Base-by-base conservation (phyloP, 2,113 vertebrate species). In the Hyperoodon ampullatus region DNA sequence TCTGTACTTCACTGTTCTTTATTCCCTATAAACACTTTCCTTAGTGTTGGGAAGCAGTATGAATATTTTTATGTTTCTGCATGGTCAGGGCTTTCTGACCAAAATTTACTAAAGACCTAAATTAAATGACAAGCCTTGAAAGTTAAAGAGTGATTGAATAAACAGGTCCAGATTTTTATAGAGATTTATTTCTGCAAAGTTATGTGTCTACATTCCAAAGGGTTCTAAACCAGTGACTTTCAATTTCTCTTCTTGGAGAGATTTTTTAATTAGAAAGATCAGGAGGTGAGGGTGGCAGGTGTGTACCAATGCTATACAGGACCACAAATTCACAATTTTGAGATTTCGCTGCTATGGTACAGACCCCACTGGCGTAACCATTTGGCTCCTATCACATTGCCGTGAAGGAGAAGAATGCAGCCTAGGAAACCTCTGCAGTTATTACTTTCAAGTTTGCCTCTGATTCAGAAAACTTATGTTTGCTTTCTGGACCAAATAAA, bases 291-390 rank as follows among this genome's bases (percentile, higher is more conserved):
- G 7, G 12, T n/a, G 3, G 8, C 26, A 81, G 30, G 4, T 47
- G 5, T 71, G 11, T 39, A 5, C 3, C 39, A 33, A 35, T 53
- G 26, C 28, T 68, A 21, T 12, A 53, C 18, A 75, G 68, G 35
- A 6, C 9, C 3, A 28, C 23, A 58, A 0, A 35, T 30, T 75
- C n/a, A 74, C 18, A 66, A 42, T 44, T 35, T 58, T 16, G 42
- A 12, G 65, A 39, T n/a, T 88, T 72, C 14, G 70, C 15, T 87
- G 47, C 15, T 68, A 0, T 68, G 15, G 19, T 55, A 61, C 6
- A 60, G 23, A 80, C 14, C 2, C 5, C 3, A 35, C 1, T 23
- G 14, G 2, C 13, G 35, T 42, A 55, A 8, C 8, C 23, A 4
- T n/a, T 33, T 44, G 30, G 16, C 6, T 83, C 12, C 19, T 60